Percentiles rank a stretch among this genome's conserved stretches.
These are phyloP conservation scores for Macrotrachela quadricornifera DNA, from an alignment of 1,140 invertebrate species.

Conservation along the genomic window DNA sequence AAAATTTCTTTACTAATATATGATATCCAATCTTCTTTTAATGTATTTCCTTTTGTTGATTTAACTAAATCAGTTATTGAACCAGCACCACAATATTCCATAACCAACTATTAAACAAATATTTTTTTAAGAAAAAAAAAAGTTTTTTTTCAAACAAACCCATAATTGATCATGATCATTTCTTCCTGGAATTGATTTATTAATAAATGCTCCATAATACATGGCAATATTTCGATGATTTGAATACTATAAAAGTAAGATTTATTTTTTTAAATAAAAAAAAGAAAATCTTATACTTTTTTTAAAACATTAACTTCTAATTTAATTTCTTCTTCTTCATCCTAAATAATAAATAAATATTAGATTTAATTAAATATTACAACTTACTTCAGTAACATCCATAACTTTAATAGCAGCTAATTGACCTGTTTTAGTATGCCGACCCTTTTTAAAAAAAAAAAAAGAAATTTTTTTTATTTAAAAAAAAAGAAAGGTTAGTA, in stretches of 20 bases:
- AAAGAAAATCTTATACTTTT: conserved; percentile 33
- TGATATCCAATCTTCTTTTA: conserved; percentile 99
- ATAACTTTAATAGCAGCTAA: conserved; percentile 98
- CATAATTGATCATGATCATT: conserved; percentile 75
- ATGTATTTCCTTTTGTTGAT: conserved; percentile 51
- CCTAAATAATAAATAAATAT: conserved; percentile 32
- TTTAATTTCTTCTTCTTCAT: conserved; percentile 99
- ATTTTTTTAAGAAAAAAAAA: not conserved
- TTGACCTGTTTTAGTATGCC: conserved; percentile 97
- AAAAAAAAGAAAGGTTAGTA: conserved; percentile 23
- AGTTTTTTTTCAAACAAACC: conserved; percentile 38
- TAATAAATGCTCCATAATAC: conserved; percentile 99
- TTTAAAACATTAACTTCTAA: conserved; percentile 97
- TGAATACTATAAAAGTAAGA: conserved; percentile 50
- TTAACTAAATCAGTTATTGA: conserved; percentile 97
- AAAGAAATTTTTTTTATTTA: conserved; percentile 5
- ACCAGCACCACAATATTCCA: conserved; percentile 99
- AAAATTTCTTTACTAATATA: conserved; percentile 90
- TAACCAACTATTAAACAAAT: conserved; percentile 47
- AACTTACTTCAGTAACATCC: conserved; percentile 76
- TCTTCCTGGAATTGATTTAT: conserved; percentile 87
- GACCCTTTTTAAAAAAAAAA: conserved; percentile 46
- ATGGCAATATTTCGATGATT: conserved; percentile 98
- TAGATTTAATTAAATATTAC: not conserved
- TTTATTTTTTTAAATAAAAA: not conserved